phyloP scores from a whole-genome alignment of 1,140 invertebrate genomes.

The Drosophila quadrilineata region DNA sequence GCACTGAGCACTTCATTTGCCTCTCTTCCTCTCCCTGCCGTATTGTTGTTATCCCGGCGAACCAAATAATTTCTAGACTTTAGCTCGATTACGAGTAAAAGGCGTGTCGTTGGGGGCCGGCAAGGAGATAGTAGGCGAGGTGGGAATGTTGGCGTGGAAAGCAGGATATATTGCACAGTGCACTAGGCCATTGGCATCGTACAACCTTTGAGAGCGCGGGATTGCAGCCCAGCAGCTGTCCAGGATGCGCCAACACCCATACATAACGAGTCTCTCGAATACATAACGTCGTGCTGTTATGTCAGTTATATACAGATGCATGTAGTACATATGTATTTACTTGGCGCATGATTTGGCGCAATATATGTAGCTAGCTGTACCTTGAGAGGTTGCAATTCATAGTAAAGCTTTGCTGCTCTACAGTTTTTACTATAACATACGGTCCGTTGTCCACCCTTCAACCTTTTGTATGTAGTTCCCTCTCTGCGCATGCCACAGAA shows the following conservation, averaged over 20 bases:
- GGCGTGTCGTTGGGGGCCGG: conserved; percentile 17
- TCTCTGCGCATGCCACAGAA: conserved; percentile 33
- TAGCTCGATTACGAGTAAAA: conserved; percentile 18
- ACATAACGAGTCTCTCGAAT: not conserved
- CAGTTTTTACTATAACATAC: conserved; percentile 4
- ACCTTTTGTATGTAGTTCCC: too few species aligned
- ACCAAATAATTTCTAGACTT: not conserved
- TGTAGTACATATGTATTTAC: conserved; percentile 11
- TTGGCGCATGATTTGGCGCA: conserved; percentile 24
- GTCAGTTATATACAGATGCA: conserved; percentile 21
- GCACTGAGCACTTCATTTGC: conserved; percentile 4
- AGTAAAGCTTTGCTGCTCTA: conserved; percentile 35
- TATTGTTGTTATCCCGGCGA: conserved; percentile 14
- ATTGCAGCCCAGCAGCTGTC: conserved; percentile 55
- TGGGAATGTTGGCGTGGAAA: not conserved
- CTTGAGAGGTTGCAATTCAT: conserved; percentile 51
- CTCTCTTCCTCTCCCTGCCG: not conserved
- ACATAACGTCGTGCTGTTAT: conserved; percentile 6
- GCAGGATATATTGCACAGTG: conserved; percentile 44
- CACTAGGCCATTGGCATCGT: conserved; percentile 76
- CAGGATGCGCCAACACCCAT: conserved; percentile 42
- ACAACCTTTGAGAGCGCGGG: conserved; percentile 60
- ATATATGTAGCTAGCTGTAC: conserved; percentile 51
- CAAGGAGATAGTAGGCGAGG: not conserved
- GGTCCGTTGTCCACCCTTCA: not conserved